Evolutionary conservation across 2,888 invertebrate species (phyloP).

Genomic region (Azorinus chamasolen): DNA sequence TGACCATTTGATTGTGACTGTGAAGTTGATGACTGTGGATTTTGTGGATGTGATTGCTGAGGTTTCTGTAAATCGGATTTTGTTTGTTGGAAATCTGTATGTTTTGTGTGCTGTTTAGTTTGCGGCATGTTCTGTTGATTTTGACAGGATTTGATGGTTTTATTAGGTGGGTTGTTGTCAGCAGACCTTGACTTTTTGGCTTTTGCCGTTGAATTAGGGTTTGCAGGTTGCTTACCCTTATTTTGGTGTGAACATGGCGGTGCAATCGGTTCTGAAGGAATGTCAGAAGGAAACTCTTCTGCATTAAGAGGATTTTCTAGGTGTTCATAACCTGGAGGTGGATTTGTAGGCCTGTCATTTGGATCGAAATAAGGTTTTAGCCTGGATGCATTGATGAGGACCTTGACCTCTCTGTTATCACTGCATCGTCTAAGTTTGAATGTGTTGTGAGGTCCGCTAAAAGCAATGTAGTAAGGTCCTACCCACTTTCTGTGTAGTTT

Average conservation of each 20-base stretch:
- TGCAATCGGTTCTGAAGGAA: background rate
- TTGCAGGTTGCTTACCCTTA: background rate
- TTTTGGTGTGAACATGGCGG: background rate
- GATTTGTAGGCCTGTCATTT: constrained; percentile 39
- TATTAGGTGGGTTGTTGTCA: background rate
- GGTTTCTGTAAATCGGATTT: no score
- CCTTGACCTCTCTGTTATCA: constrained; percentile 24
- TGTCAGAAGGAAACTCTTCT: background rate
- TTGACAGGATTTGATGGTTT: background rate
- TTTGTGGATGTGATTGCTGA: no score
- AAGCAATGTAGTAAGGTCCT: constrained; percentile 40
- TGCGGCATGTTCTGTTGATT: background rate
- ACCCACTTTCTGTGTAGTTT: no score
- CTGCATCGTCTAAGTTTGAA: constrained; percentile 24
- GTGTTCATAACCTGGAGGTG: constrained; percentile 14
- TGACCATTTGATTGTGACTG: no score
- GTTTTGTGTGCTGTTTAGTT: background rate
- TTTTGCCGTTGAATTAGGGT: background rate
- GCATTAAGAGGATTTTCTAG: background rate
- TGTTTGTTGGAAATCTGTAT: background rate
- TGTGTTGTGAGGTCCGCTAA: constrained; percentile 25
- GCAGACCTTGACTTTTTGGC: background rate
- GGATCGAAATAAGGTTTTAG: constrained; percentile 47
- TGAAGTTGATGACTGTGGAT: no score
- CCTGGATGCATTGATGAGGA: constrained; percentile 25